Evolutionary conservation across 1,140 invertebrate species (phyloP).

Genomic region (Ceratosolen solmsi): DNA sequence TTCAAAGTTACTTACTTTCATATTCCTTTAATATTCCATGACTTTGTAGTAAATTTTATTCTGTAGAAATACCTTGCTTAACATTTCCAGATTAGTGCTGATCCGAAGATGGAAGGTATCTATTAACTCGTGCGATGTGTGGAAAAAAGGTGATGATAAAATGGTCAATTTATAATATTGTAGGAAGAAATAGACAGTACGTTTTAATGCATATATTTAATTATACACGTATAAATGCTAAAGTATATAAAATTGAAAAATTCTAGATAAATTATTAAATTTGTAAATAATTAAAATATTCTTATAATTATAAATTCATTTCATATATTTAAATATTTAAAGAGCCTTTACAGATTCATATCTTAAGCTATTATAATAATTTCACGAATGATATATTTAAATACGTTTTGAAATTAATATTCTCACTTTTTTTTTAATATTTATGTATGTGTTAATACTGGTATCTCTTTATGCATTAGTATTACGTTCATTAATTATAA

Average conservation of each 20-base stretch:
- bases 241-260: slow-evolving; percentile 22
- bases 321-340: slow-evolving; percentile 1
- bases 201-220: slow-evolving; percentile 47
- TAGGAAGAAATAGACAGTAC: slow-evolving; percentile 43
- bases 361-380: not conserved
- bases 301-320: slow-evolving; percentile 27
- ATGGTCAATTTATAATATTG: slow-evolving; percentile 38
- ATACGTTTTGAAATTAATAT: not conserved
- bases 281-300: slow-evolving; percentile 17
- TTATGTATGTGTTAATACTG: not conserved
- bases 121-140: slow-evolving; percentile 47
- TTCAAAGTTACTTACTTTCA: slow-evolving; percentile 22
- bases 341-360: not conserved
- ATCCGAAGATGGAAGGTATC: slow-evolving; percentile 46
- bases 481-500: not conserved
- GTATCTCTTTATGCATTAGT: not conserved
- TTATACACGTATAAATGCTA: slow-evolving; percentile 27
- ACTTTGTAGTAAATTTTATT: slow-evolving; percentile 19
- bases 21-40: slow-evolving; percentile 30
- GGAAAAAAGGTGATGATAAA: slow-evolving; percentile 9
- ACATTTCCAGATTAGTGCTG: slow-evolving; percentile 41
- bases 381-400: not conserved
- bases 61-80: slow-evolving; percentile 41
- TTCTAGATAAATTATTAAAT: slow-evolving; percentile 31
- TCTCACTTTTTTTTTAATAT: not conserved